Conservation (phyloP, 2,797 vertebrate genomes). For the Helarctos malayanus region DNA sequence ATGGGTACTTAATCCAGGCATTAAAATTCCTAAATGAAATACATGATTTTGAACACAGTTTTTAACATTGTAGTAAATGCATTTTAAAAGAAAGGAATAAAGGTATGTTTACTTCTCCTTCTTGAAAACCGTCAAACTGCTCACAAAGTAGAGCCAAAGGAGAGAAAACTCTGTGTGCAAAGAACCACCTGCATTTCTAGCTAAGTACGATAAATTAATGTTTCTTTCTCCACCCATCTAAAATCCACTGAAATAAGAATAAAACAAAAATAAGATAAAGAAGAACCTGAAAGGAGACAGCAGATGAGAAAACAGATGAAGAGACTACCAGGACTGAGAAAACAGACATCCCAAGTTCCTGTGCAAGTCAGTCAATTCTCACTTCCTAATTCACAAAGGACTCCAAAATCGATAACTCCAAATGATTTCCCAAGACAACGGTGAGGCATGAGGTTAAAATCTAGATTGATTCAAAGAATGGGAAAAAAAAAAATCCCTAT, state of each 20-base stretch:
- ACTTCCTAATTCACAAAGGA: neutral
- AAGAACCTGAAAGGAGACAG: neutral
- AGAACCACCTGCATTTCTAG: neutral
- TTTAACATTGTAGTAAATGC: neutral
- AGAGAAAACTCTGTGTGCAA: neutral
- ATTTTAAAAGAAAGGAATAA: conserved; percentile 13
- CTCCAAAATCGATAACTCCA: neutral
- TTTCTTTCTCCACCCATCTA: neutral
- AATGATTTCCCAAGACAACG: neutral
- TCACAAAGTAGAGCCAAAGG: neutral
- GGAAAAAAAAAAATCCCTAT: neutral
- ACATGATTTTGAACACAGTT: neutral
- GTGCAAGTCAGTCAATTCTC: neutral
- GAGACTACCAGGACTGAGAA: neutral
- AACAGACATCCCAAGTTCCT: neutral
- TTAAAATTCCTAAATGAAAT: neutral
- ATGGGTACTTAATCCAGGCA: neutral
- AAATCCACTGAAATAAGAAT: conserved; percentile 10
- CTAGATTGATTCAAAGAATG: neutral
- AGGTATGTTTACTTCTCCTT: neutral
- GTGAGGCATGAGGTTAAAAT: neutral
- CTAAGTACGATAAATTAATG: neutral
- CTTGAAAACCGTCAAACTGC: conserved; percentile 3
- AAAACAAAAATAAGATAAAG: neutral
- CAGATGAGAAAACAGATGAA: neutral